Base-by-base conservation (phyloP, 2,888 invertebrate species). In the Sinhomidia bicolor region DNA sequence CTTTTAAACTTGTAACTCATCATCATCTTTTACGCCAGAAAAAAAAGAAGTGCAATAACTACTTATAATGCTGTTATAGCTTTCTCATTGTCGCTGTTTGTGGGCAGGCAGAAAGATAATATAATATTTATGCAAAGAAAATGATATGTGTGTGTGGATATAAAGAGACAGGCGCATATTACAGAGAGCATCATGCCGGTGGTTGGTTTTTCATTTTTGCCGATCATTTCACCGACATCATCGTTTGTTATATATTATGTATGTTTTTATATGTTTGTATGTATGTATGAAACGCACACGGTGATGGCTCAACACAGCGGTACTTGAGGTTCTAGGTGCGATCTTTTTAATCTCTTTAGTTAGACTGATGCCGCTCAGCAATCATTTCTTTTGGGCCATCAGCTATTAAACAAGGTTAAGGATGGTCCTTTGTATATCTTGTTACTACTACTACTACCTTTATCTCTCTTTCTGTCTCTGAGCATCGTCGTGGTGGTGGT, bases 281-380 rank as follows among this genome's bases (percentile, higher is more conserved):
- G 68, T 47, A 20, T n/a, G 71, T n/a, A 44, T 36, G 32, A 51
- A 5, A 80, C 32, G 71, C 68, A 78, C 68, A 78, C 68, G 78
- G 88, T 85, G 90, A 88, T 82, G 62, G 87, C 90, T 76, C 90
- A 90, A 90, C 88, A 86, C 68, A 88, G 88, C 88, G 88, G 88
- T 88, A 85, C 90, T 90, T 90, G 90, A 89, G 90, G 85, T 89
- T 87, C 68, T 86, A 91, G 91, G 91, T 91, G 91, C 90, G 89
- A 91, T 91, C 90, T 90, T 91, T 90, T 89, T 91, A 91, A 91
- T 91, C 90, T 90, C 90, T 91, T 85, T 91, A 91, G 91, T 91
- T 91, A 89, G 83, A 81, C 44, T 44, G 83, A 90, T 90, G 91
- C 91, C 91, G 90, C 90, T 82, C 74, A 88, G 89, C 88, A 91